Evolutionary conservation across 2,113 vertebrate genomes (phyloP), one percentile per base, ranked within the genome.

Genomic region (Oceanodroma tethys): DNA sequence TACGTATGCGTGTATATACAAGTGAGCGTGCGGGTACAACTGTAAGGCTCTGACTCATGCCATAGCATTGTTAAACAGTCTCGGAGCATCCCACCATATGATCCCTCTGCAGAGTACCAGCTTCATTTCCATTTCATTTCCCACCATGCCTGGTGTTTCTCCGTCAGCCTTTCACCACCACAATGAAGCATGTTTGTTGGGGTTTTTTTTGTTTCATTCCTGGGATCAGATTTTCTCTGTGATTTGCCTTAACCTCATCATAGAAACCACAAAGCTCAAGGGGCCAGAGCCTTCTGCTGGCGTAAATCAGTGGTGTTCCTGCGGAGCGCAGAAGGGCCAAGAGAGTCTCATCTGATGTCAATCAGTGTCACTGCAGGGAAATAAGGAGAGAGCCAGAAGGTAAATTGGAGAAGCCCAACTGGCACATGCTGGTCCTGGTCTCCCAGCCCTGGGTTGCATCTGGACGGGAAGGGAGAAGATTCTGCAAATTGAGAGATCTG

Each of bases 251-350:
- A 43, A 66, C 76, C 85, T 92, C 94, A 89, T 87, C 72, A 78
- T 0, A 92, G 71, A 88, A 93, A 83, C 97, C 97, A 73, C 95
- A 88, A 70, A 90, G 48, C 82, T 86, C 81, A 34, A 45, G 74
- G 43, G 90, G 42, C 36, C 67, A 32, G 65, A 86, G 62, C 30
- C 36, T 94, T 88, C 52, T 71, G 71, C 71, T 82, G 81, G 83
- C 6, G 13, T 71, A 40, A 66, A 90, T 71, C 84, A 52, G 52
- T 5, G 74, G 29, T 85, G 74, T 75, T 82, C 36, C 67, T 55
- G 40, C 11, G 56, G 73, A 91, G 74, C 1, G 21, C 40, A 34
- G 71, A 59, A 70, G 45, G 38, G 73, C 70, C 83, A 72, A 65
- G 62, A 87, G 47, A 45, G 16, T 36, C 91, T 86, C 81, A 62